Evolutionary conservation across 2,797 vertebrate genomes (phyloP).

Genomic region (Oreortyx pictus): DNA sequence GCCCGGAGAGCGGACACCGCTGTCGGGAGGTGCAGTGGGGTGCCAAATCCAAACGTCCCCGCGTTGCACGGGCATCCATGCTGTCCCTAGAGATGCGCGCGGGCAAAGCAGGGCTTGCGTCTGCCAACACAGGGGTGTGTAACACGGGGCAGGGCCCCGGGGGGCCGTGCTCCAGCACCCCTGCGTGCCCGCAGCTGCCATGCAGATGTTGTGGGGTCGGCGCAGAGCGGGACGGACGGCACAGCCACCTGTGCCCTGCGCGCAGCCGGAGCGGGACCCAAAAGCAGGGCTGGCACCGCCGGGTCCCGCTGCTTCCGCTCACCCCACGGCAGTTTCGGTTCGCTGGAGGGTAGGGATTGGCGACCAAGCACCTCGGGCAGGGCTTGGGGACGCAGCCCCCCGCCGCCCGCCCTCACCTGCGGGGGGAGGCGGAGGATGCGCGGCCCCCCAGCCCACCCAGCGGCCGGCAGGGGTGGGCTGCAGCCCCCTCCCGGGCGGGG

Average conservation of each 20-base stretch:
- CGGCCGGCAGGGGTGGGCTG: neutral
- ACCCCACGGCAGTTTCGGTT: neutral
- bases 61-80: neutral
- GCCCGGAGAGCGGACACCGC: neutral
- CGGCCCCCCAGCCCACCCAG: too few species aligned
- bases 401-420: neutral
- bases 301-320: neutral
- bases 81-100: neutral
- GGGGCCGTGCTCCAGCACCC: neutral
- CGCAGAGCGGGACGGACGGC: fast-evolving
- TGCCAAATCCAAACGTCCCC: fast-evolving
- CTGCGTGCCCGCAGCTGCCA: neutral
- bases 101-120: neutral
- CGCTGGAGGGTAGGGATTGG: neutral
- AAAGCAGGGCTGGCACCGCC: neutral
- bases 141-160: neutral
- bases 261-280: neutral
- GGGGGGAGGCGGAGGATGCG: neutral
- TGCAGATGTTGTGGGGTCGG: neutral
- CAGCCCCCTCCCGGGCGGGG: neutral
- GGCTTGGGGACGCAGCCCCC: neutral
- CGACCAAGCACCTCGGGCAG: neutral
- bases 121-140: neutral
- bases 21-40: neutral
- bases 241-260: constrained; percentile 21